Evolutionary conservation across 2,113 vertebrate genomes (phyloP).

Genomic region (Litocranius walleri): DNA sequence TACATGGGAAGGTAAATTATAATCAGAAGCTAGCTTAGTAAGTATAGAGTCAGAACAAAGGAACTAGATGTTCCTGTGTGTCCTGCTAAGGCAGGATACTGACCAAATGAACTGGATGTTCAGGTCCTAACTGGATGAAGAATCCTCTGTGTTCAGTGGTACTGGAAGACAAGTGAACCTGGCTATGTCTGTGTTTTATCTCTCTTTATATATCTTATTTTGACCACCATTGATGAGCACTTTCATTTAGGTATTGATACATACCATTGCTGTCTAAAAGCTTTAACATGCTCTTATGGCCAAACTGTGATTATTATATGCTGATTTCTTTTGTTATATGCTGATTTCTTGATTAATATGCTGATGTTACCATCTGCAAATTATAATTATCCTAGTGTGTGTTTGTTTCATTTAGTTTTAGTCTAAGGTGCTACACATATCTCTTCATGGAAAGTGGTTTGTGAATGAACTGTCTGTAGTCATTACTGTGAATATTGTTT

Average conservation of each 20-base stretch:
- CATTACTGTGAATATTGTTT: conserved; percentile 4
- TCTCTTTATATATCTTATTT: neutral
- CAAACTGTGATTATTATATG: neutral
- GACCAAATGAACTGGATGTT: neutral
- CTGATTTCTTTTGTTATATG: conserved; percentile 4
- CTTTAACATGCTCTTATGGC: neutral
- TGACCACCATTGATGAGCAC: neutral
- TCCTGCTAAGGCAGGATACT: neutral
- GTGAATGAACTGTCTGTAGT: neutral
- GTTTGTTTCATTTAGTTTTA: conserved; percentile 22
- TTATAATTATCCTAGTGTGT: neutral
- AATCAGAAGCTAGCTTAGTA: conserved; percentile 16
- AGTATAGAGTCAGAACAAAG: neutral
- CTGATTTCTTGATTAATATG: neutral
- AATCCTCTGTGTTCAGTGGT: neutral
- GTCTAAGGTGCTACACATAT: neutral
- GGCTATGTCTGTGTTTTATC: neutral
- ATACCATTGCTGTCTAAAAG: neutral
- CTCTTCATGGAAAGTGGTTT: neutral
- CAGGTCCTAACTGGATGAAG: neutral
- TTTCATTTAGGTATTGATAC: neutral
- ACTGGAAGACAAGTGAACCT: neutral
- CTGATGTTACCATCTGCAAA: conserved; percentile 3
- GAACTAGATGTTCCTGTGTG: neutral
- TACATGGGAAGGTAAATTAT: conserved; percentile 16